Evolutionary conservation across 1,140 invertebrate genomes (phyloP).

Genomic region (Asobara japonica): DNA sequence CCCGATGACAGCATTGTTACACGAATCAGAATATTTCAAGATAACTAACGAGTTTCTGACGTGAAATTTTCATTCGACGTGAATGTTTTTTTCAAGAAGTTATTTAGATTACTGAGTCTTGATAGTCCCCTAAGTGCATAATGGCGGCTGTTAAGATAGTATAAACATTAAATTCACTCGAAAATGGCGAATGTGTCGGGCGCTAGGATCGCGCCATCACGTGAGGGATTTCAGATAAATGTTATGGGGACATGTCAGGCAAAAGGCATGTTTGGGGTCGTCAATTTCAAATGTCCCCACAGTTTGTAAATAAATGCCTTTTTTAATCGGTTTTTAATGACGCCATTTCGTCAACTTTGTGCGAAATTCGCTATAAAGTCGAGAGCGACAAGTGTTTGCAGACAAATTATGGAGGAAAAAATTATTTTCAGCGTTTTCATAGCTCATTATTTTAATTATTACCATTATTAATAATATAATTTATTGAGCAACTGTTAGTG

Average conservation of each 20-base stretch:
- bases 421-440: no score
- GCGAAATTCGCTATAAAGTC: no score
- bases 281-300: neutral
- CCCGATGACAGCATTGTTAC: neutral
- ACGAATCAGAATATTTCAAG: neutral
- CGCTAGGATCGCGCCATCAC: neutral
- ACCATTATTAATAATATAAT: no score
- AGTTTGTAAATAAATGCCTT: no score
- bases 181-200: neutral
- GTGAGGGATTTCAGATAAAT: neutral
- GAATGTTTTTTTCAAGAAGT: neutral
- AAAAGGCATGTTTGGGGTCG: neutral
- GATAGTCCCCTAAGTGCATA: neutral
- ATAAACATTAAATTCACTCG: neutral
- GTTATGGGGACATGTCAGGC: neutral
- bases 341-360: no score
- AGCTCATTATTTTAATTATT: no score
- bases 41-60: neutral
- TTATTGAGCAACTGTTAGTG: no score
- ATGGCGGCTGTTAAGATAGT: neutral
- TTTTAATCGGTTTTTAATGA: no score
- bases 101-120: neutral
- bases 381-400: no score
- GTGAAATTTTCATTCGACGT: neutral
- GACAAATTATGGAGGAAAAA: no score